A percentile compares a stretch with the other conserved stretches of the same genome.
These are phyloP conservation scores for Sarcophaga bullata DNA, from an alignment of 1,140 invertebrate species.

Conservation along the genomic window DNA sequence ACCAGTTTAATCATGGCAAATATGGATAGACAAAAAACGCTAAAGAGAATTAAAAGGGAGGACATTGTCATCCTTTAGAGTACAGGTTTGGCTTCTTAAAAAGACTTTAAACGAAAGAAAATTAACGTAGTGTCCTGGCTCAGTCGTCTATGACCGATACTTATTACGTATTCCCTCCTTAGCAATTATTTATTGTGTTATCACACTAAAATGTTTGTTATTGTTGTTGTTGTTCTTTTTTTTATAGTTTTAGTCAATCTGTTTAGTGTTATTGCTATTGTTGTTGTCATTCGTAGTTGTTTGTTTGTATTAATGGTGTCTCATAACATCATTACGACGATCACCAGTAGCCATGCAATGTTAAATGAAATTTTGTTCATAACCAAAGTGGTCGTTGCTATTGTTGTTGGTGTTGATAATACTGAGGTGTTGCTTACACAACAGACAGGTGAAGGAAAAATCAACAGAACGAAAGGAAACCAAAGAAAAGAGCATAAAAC, in stretches of 20 bases:
- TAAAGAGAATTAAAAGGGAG: too few relatives aligned
- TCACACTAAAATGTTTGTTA: too few relatives aligned
- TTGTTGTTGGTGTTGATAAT: not conserved
- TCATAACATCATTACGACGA: not conserved
- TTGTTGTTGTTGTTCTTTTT: not conserved
- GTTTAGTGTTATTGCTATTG: not conserved
- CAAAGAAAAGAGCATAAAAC: not conserved
- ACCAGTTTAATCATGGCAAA: too few relatives aligned
- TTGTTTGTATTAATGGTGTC: not conserved
- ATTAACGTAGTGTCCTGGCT: too few relatives aligned
- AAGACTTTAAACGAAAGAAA: too few relatives aligned
- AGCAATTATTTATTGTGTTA: too few relatives aligned
- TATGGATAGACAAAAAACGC: too few relatives aligned
- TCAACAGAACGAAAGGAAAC: not conserved
- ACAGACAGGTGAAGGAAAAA: conserved; percentile 8
- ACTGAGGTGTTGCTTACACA: not conserved
- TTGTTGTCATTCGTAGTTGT: not conserved
- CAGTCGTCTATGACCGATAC: too few relatives aligned
- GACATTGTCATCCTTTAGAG: too few relatives aligned
- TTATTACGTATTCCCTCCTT: too few relatives aligned
- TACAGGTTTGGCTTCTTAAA: too few relatives aligned
- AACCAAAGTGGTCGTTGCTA: not conserved
- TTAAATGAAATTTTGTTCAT: conserved; percentile 9
- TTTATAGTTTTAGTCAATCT: not conserved
- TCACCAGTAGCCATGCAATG: not conserved